Base-by-base conservation (phyloP, 2,888 invertebrate species). In the Parthenolecanium corni region DNA sequence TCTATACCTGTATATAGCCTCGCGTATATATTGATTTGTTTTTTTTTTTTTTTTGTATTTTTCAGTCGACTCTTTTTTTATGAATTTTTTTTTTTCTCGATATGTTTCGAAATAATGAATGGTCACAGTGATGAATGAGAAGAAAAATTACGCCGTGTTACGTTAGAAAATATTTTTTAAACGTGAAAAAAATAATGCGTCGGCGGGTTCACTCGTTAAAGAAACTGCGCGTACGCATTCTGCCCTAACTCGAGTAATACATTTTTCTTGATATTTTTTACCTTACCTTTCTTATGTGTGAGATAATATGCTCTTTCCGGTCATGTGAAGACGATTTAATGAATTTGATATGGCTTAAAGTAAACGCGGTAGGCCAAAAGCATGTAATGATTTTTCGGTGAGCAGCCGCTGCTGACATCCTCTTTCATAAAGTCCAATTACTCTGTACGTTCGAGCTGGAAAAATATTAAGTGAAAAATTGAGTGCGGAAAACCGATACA, bases 321-420 rank as follows among this genome's bases (percentile, higher is more conserved):
- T 61, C 61, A 61, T 61, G 61, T 61, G 61, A 61, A 61, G 61
- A 61, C 61, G 61, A 61, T 61, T 61, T 61, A 61, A 61, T 61
- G 61, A 61, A 61, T 61, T 61, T 61, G 61, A 61, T 61, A 61
- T 61, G 61, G 61, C 61, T 61, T 61, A 61, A 38, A 61, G 61
- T 49, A 47, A 61, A 61, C 49, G 61, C 61, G 61, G 61, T 61
- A 61, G 61, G 61, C 61, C 47, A 61, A 36, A 47, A 51, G 51
- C 61, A 49, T 21, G n/a, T 61, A 61, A 61, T 61, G 49, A 61
- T 61, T 51, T 38, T 46, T 20, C 31, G 9, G 31, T 9, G 31
- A 31, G 31, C 31, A 31, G 31, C 31, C 5, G 9, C 31, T 6
- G 31, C 31, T 31, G 5, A 31, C 31, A 31, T 31, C 31, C 31